Base-by-base conservation (phyloP, 2,797 vertebrate genomes). In the Betta splendens region DNA sequence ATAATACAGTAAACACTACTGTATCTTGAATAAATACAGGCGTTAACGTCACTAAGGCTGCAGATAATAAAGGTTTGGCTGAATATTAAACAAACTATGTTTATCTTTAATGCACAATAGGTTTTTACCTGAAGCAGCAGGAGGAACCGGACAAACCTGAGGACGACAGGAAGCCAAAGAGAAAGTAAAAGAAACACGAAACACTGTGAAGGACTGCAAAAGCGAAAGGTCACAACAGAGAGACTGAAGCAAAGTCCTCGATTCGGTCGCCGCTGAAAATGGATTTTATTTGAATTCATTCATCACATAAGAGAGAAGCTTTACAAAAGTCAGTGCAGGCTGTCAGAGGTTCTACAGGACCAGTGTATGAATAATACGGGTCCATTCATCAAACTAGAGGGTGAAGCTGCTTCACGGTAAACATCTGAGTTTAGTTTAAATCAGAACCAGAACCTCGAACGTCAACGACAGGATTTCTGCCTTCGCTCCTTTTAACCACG, bases 311-410 rank as follows among this genome's bases (percentile, higher is more conserved):
- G 85, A 71, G 51, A 58, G 61, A 72, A 75, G 55, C 62, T 66
- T 85, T 83, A 80, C 69, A 87, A 87, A 90, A 87, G 66, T 80
- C 38, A 79, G 79, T 81, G 86, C 72, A 78, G 68, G 69, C 83
- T 70, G 79, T 57, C 47, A 71, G 84, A 80, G 71, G 51, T 33
- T 5, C 49, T 25, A 60, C 50, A n/a, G 45, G 50, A 61, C 23
- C 2, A 4, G 52, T 38, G 37, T 49, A 74, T 33, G 75, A 70
- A 82, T 53, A 64, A 52, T 60, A 26, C 66, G 36, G 43, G 50
- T 33, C 57, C 37, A 51, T 44, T 69, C 23, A 64, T 72, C 50
- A 63, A 67, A 69, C 65, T 64, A 70, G 36, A 46, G 28, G 12
- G 21, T n/a, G 53, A 21, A 50, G 40, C 28, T 1, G 20, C 21